Base-by-base conservation (phyloP, 64 coral and sea anemone genomes). In the Acropora tenuis region DNA sequence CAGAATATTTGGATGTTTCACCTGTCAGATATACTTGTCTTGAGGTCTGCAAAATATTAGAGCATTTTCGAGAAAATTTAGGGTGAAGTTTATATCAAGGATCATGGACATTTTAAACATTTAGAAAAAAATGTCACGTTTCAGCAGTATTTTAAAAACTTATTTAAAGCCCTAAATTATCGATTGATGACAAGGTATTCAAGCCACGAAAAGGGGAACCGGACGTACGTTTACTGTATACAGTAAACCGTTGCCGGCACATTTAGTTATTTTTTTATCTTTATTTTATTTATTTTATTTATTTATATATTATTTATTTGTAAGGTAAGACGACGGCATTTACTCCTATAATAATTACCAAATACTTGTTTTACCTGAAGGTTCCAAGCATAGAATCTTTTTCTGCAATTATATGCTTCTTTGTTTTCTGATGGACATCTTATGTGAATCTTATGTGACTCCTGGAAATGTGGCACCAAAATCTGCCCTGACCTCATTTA, bases 381-480 rank as follows among this genome's bases (percentile, higher is more conserved):
- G 80, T 90, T 90, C 78, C 82, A 66, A 47, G 89, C 66, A 48
- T 90, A 48, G 48, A 83, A 72, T 90, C 71, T 72, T 83, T 90
- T 83, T 81, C 89, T 80, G 78, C 80, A 80, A 68, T 80, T 90
- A 80, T 90, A 90, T 47, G 77, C 89, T 48, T 90, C 77, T 71
- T 77, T 77, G 49, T 90, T 72, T 80, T 80, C 59, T 90, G 67
- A 77, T 19, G 78, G 89, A 69, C 77, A 77, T 80, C 89, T 47
- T 15, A 90, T 90, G 19, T 73, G 47, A 19, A 90, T 80, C 4
- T 30, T 30, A 30, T 30, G 30, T 69, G 7, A 90, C 89, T 52
- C 78, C 78, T 72, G 89, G 89, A 79, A 90, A 90, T 82, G 59
- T 78, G 65, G 82, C 89, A 48, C 53, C 78, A 73, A 90, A 90